phyloP scores from a whole-genome alignment of 2,888 invertebrate species.

The Drosophila algonquin region DNA sequence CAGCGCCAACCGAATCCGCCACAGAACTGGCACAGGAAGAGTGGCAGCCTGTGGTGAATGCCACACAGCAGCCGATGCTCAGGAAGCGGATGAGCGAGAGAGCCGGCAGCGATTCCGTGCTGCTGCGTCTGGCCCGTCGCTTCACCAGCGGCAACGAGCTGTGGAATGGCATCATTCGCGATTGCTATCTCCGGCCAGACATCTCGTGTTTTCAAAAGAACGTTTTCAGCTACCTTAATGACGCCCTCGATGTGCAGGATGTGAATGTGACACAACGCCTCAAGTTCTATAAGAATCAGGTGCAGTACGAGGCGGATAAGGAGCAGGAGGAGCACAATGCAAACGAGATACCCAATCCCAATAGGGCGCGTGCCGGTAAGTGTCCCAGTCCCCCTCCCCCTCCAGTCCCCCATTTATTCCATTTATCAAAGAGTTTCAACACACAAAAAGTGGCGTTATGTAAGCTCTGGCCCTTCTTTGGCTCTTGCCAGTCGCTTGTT shows the following conservation, averaged over 20 bases:
- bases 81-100: constrained; percentile 24
- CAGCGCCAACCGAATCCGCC: constrained; percentile 23
- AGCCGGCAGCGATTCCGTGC: constrained; percentile 68
- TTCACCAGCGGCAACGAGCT: constrained; percentile 87
- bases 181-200: constrained; percentile 88
- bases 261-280: constrained; percentile 88
- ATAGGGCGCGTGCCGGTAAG: constrained; percentile 63
- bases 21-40: constrained; percentile 46
- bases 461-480: constrained; percentile 40
- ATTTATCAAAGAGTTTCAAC: neutral
- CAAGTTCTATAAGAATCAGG: constrained; percentile 87
- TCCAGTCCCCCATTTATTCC: neutral
- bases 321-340: constrained; percentile 38
- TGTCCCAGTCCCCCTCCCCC: neutral
- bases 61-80: constrained; percentile 26
- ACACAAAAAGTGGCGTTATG: constrained; percentile 36
- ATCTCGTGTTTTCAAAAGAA: constrained; percentile 91
- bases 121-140: constrained; percentile 71
- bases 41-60: constrained; percentile 64
- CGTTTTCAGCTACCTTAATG: constrained; percentile 89
- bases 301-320: constrained; percentile 84
- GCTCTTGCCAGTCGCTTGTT: constrained; percentile 45
- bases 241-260: constrained; percentile 87
- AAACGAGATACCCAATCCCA: constrained; percentile 1
- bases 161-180: constrained; percentile 90